Evolutionary conservation across 2,797 vertebrate species (phyloP).

Genomic region (Delichon dasypus): DNA sequence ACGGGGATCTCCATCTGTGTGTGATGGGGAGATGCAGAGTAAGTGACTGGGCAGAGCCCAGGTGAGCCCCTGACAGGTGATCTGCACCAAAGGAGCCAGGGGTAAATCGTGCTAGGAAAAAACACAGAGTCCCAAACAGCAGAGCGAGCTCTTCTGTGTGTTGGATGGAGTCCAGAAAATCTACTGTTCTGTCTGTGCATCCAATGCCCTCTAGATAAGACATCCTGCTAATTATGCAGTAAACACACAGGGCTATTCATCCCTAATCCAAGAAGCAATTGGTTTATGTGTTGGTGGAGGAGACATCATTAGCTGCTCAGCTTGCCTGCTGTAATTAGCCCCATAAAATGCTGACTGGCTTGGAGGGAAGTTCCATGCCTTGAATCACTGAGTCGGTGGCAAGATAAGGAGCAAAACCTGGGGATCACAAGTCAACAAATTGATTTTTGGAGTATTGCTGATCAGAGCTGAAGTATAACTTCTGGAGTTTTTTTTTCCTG

Average conservation of each 20-base stretch:
- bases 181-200: not conserved
- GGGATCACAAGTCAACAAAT: accelerated
- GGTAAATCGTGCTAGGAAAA: not conserved
- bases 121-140: not conserved
- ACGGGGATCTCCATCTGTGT: constrained; percentile 78
- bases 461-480: not conserved
- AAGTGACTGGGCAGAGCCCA: constrained; percentile 34
- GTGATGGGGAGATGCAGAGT: constrained; percentile 88
- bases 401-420: not conserved
- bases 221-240: not conserved
- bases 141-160: not conserved
- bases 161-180: not conserved
- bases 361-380: not conserved
- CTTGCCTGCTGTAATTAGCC: not conserved
- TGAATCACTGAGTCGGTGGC: not conserved
- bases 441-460: not conserved
- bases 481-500: not conserved
- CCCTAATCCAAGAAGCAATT: not conserved
- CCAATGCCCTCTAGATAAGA: not conserved
- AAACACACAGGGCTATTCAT: not conserved
- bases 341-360: not conserved
- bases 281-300: not conserved
- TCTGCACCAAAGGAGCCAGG: not conserved
- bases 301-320: not conserved
- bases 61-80: not conserved